Evolutionary conservation across 2,113 vertebrate species (phyloP), one percentile per base, ranked within the genome.

Genomic region (Meles meles): DNA sequence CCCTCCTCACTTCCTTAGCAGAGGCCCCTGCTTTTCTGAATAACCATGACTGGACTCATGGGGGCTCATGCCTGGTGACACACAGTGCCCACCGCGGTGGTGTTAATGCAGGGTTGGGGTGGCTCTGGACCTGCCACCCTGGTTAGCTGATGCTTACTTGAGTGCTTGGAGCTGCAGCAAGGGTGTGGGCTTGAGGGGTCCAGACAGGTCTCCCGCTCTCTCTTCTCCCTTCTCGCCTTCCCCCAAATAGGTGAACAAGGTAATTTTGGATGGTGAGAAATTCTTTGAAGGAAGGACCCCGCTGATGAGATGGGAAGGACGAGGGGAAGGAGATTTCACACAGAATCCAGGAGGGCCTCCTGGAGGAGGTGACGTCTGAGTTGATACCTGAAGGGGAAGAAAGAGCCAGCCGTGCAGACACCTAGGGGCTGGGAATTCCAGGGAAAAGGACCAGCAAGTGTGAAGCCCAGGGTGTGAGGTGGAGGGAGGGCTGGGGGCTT

Each of bases 81-180:
- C 13, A 61, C 2, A 42, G 8, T 18, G 27, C 15, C n/a, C 3
- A 1, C 29, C 15, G 29, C 2, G 31, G 18, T 1, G 25, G n/a
- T 13, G 31, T 37, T 23, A 5, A 8, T 55, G 92, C 72, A 74
- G 83, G 31, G 3, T 23, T 27, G 44, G n/a, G 0, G 52, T 2
- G 2, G 37, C 27, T 59, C 20, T 27, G 12, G 39, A 27, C 13
- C 52, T 42, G 37, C 39, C 37, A 44, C 52, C 18, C n/a, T n/a
- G 6, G 42, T 49, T 27, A 63, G 37, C 23, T 25, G 27, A 29
- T 31, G n/a, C 4, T 90, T 20, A 3, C 37, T 6, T 57, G n/a
- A 31, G 47, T 52, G 8, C 74, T 69, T 34, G 59, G 79, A 77
- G 11, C 42, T 18, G 4, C 34, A 63, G 42, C 9, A 25, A 31